Base-by-base conservation (phyloP, 1,140 invertebrate genomes). In the Riptortus pedestris region DNA sequence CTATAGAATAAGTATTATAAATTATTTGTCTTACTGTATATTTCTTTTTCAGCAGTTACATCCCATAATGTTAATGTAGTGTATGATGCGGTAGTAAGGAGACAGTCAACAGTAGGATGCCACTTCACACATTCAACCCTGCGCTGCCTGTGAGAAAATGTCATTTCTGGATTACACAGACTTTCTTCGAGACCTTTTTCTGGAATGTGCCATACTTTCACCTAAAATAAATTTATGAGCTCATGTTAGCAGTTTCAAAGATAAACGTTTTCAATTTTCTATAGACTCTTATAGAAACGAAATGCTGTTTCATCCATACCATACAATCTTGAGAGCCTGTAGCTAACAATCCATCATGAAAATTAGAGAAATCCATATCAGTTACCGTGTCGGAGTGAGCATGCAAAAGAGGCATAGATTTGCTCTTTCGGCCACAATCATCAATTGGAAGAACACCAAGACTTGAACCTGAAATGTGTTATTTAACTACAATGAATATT, bases 341-440 rank as follows among this genome's bases (percentile, higher is more conserved):
- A 12, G 90, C 85, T 65, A 96, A 75, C 24, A 96, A 76, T 26
- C 90, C 89, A 79, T 95, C 92, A 75, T 96, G 90, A 77, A 95
- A 95, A 38, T 91, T 93, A 45, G 90, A 94, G 72, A 96, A 96
- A 70, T 91, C 87, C 81, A 96, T 87, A 75, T 95, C 92, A n/a
- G 90, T 93, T 24, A 95, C 88, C 33, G 91, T 91, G 72, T 94
- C 93, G 52, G 86, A 82, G 75, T 93, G 87, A 26, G 85, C 87
- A 78, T 90, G 87, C 60, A 93, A 78, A 60, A 88, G 69, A 27
- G 90, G 90, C 83, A 91, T 87, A 43, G 84, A 84, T 77, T 88
- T 89, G 69, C 84, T 87, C 74, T 91, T 91, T 67, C 90, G 82
- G 0, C 92, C 92, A 69, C 84, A 89, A 71, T 92, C 88, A 72